phyloP scores from a whole-genome alignment of 2,888 invertebrate species.

The Leptinotarsa peninsularis region DNA sequence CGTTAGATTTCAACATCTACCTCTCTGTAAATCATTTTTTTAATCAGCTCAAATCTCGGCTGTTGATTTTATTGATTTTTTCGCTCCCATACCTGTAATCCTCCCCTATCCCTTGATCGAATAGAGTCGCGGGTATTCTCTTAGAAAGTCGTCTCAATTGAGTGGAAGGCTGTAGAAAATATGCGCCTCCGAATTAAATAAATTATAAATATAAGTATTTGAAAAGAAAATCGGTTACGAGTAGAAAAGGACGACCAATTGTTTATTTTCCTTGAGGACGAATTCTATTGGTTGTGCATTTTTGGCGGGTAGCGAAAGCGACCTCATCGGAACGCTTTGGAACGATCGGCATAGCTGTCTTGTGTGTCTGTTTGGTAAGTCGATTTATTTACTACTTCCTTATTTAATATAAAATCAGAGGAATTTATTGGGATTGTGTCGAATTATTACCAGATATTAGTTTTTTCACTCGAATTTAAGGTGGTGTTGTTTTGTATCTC shows the following conservation, averaged over 20 bases:
- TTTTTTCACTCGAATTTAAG: conserved; percentile 63
- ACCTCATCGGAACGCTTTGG: conserved; percentile 62
- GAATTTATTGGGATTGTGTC: conserved; percentile 59
- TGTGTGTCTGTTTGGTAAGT: conserved; percentile 58
- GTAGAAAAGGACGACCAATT: conserved; percentile 52
- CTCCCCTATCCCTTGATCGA: background rate
- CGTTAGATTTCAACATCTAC: background rate
- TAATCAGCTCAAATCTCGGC: background rate
- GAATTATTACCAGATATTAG: conserved; percentile 62
- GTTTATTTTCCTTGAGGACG: conserved; percentile 42
- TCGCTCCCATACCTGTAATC: background rate
- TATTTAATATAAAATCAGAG: conserved; percentile 62
- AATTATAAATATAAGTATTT: conserved; percentile 37
- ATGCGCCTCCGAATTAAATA: conserved; percentile 9
- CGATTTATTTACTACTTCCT: conserved; percentile 58
- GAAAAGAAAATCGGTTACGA: conserved; percentile 51
- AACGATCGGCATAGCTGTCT: conserved; percentile 48
- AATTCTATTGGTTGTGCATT: conserved; percentile 58
- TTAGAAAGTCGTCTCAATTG: background rate
- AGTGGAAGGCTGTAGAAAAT: conserved; percentile 1
- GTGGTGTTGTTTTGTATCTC: conserved; percentile 49
- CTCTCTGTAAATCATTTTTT: background rate
- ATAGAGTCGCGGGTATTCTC: background rate
- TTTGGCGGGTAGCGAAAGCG: conserved; percentile 64
- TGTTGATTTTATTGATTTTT: conserved; percentile 8